Evolutionary conservation across 2,888 invertebrate species (phyloP), one percentile per base, ranked within the genome.

Genomic region (Idaea biselata): DNA sequence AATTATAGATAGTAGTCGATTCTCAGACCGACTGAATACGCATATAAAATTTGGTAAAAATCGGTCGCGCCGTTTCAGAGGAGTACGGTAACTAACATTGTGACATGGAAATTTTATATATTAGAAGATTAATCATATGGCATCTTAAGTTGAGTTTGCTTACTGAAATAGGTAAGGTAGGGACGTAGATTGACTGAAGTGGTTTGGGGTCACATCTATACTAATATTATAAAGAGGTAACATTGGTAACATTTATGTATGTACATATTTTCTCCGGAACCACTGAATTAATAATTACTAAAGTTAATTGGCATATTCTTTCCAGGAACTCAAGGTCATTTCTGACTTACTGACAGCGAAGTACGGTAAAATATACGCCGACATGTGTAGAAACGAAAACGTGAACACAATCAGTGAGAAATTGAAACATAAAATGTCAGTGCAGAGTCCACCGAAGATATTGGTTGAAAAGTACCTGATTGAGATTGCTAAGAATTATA

Each of bases 401-500:
- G 93, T 97, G 5, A 95, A 95, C 67, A 96, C 97, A 7, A 96
- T 96, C 32, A 98, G 97, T 75, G 97, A 98, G 66, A 99, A 99
- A 84, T 86, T 99, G 55, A 97, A 97, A 87, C 97, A 98, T 79
- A 99, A 99, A 90, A 93, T 99, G 88, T 96, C 97, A 25, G 96
- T 99, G 8, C 97, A 99, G 75, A 98, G 98, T 44, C 99, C 99
- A 3, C 97, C 99, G 0, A 99, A 98, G 84, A 91, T 98, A 62
- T 93, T 99, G 17, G 97, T 99, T 7, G 99, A 99, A 84, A 97
- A 97, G 81, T 98, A 94, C 76, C 90, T 99, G 74, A 96, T 99
- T 76, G 99, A 99, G 91, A 99, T 99, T 74, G 98, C 99, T 0
- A 98, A 97, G 86, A 97, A 97, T 77, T 99, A 98, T 82, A 97